Conservation (phyloP, 2,113 vertebrate genomes). For the Meleagris gallopavo region DNA sequence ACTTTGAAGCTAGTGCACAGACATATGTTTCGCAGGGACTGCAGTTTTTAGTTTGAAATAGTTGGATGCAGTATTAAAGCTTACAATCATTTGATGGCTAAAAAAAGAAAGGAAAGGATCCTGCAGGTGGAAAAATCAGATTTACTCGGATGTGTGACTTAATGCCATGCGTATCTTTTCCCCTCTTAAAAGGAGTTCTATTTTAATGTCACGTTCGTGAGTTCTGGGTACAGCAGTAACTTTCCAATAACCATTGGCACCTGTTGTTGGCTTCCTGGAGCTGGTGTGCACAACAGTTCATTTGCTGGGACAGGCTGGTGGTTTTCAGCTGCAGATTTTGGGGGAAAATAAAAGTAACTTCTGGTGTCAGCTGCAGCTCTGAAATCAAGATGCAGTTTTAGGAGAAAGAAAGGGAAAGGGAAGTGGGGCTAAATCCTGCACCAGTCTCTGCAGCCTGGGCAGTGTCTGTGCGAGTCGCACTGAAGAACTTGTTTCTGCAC, state of each 20-base stretch:
- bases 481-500: background rate
- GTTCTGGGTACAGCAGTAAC: background rate
- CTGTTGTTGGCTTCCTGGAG: background rate
- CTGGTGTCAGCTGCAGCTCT: fast-evolving
- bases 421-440: background rate
- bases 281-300: background rate
- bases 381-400: background rate
- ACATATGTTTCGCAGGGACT: constrained; percentile 59
- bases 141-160: background rate
- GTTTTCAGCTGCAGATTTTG: background rate
- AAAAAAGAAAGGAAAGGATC: background rate
- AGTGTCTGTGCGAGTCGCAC: fast-evolving
- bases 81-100: background rate
- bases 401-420: background rate
- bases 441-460: background rate
- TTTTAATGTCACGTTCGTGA: background rate
- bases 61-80: constrained; percentile 29
- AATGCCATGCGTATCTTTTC: background rate
- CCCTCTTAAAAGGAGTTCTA: background rate
- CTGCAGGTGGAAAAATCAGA: constrained; percentile 25
- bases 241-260: background rate
- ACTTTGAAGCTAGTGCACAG: constrained; percentile 58
- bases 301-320: background rate
- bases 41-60: constrained; percentile 17
- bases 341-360: background rate